phyloP scores from a whole-genome alignment of 2,797 vertebrate genomes.

The Pangasius krempfi region DNA sequence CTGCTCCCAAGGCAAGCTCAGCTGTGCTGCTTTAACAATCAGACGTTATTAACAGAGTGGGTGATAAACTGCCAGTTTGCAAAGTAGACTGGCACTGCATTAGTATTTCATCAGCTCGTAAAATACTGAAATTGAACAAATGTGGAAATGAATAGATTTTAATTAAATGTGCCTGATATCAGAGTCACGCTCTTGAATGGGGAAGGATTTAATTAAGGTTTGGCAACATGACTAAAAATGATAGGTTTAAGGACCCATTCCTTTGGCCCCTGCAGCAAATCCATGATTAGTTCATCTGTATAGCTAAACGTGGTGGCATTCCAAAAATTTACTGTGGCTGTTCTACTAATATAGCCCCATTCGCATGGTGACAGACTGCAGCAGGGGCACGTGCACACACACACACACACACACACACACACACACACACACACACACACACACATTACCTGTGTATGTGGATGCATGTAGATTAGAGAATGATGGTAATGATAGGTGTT shows the following conservation, averaged over 20 bases:
- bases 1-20: background rate
- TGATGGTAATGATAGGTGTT: no score
- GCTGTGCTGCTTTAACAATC: background rate
- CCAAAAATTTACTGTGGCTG: background rate
- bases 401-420: background rate
- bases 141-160: constrained; percentile 63
- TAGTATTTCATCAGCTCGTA: background rate
- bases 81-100: background rate
- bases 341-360: background rate
- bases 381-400: background rate
- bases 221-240: constrained; percentile 38
- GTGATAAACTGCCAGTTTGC: background rate
- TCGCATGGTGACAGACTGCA: background rate
- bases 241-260: constrained; percentile 45
- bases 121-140: background rate
- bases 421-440: no score
- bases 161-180: constrained; percentile 61
- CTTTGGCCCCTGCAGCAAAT: background rate
- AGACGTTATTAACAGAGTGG: background rate
- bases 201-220: constrained; percentile 58
- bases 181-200: constrained; percentile 58
- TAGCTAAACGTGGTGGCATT: constrained; percentile 42
- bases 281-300: constrained; percentile 50
- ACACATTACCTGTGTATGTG: no score
- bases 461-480: no score